These are phyloP conservation scores for Dolichallabes microphthalmus DNA, from an alignment of 2,113 vertebrate species.

Conservation along the genomic window DNA sequence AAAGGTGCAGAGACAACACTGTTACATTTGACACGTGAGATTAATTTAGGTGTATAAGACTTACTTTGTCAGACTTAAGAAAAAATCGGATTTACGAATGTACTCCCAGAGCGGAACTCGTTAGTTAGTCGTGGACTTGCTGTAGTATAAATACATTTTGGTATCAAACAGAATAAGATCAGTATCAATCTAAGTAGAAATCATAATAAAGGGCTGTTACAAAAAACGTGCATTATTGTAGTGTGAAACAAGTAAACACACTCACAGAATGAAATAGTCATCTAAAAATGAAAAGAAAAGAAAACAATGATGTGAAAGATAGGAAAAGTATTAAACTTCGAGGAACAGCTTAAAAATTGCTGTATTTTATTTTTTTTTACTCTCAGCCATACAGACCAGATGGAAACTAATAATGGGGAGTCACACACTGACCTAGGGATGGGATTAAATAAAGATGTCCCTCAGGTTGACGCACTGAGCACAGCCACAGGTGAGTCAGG, in stretches of 20 bases:
- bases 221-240: not conserved
- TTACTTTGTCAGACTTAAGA: too few relatives aligned
- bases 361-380: not conserved
- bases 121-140: too few relatives aligned
- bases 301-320: not conserved
- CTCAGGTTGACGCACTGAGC: not conserved
- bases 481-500: conserved; percentile 37
- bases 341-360: not conserved
- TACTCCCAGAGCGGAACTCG: too few relatives aligned
- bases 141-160: too few relatives aligned
- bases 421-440: conserved; percentile 6
- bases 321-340: not conserved
- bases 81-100: too few relatives aligned
- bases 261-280: not conserved
- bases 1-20: too few relatives aligned
- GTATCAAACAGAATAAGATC: too few relatives aligned
- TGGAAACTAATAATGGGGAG: conserved; percentile 38
- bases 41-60: too few relatives aligned
- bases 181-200: not conserved
- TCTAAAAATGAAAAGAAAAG: not conserved
- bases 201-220: not conserved
- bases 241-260: not conserved
- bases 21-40: too few relatives aligned
- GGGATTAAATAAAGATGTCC: conserved; percentile 6
- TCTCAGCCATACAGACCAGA: conserved; percentile 46